A percentile compares a stretch with the other conserved stretches of the same genome.
Conservation (phyloP, 2,888 invertebrate species). For the Agrotis segetum region DNA sequence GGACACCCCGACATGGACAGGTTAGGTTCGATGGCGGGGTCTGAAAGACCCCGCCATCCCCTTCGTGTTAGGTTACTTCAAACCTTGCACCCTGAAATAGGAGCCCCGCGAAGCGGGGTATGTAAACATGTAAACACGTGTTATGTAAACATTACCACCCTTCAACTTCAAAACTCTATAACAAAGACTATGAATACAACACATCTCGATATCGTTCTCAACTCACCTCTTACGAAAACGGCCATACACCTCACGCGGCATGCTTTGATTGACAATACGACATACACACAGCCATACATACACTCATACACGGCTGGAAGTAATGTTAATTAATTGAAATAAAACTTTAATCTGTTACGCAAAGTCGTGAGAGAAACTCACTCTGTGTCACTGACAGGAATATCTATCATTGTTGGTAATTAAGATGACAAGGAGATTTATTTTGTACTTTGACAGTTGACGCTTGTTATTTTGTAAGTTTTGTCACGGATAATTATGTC, state of each 20-base stretch:
- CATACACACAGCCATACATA: conserved; percentile 25
- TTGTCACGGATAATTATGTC: not conserved
- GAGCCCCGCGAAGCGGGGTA: too few relatives aligned
- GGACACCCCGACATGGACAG: too few relatives aligned
- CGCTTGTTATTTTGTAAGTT: conserved; percentile 26
- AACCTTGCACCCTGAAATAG: too few relatives aligned
- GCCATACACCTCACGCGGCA: conserved; percentile 78
- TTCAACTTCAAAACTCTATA: too few relatives aligned
- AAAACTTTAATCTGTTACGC: conserved; percentile 55
- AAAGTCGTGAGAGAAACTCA: conserved; percentile 56
- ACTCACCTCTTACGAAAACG: conserved; percentile 86
- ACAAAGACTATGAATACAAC: conserved; percentile 76
- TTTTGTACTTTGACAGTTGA: conserved; percentile 19
- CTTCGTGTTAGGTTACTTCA: too few relatives aligned
- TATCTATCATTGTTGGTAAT: conserved; percentile 38
- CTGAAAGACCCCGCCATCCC: too few relatives aligned
- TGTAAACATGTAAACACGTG: too few relatives aligned
- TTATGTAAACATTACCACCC: too few relatives aligned
- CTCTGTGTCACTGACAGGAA: conserved; percentile 38
- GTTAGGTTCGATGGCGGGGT: too few relatives aligned
- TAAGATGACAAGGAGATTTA: conserved; percentile 35
- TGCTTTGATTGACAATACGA: conserved; percentile 79
- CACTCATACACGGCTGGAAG: conserved; percentile 53
- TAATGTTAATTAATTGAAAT: conserved; percentile 51
- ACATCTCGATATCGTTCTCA: conserved; percentile 72